Evolutionary conservation across 2,888 invertebrate species (phyloP).

Genomic region (Ichneumoninae sp.): DNA sequence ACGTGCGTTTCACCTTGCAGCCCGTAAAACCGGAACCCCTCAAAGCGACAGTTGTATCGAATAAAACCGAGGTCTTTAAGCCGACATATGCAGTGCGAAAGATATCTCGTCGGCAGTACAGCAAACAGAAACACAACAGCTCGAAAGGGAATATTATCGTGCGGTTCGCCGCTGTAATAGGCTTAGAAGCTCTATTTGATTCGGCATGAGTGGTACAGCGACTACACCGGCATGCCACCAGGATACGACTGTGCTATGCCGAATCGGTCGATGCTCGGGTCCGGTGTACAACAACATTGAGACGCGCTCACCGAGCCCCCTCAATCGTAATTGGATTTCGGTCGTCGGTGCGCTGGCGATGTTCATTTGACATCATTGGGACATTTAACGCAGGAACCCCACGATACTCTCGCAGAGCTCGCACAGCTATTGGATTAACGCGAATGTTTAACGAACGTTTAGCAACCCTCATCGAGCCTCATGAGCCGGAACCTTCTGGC

Average conservation of each 20-base stretch:
- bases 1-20: constrained; percentile 8
- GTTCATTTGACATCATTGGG: constrained; percentile 83
- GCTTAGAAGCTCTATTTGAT: constrained; percentile 76
- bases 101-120: constrained; percentile 55
- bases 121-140: constrained; percentile 73
- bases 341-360: constrained; percentile 75
- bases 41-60: constrained; percentile 66
- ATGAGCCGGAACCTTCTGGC: constrained; percentile 45
- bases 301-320: constrained; percentile 66
- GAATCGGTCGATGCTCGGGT: constrained; percentile 44
- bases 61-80: constrained; percentile 64
- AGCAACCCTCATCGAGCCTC: constrained; percentile 33
- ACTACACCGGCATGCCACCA: constrained; percentile 50
- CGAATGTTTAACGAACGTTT: constrained; percentile 75
- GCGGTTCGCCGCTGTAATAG: constrained; percentile 76
- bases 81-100: constrained; percentile 71
- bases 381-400: constrained; percentile 74
- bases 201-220: constrained; percentile 54
- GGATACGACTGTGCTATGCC: constrained; percentile 49
- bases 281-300: constrained; percentile 71
- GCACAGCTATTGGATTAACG: constrained; percentile 76
- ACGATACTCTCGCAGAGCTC: constrained; percentile 57
- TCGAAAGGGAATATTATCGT: constrained; percentile 79
- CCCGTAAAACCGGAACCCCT: background rate
- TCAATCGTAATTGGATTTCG: constrained; percentile 81